phyloP scores from a whole-genome alignment of 2,797 vertebrate genomes.

The Lagorchestes hirsutus region DNA sequence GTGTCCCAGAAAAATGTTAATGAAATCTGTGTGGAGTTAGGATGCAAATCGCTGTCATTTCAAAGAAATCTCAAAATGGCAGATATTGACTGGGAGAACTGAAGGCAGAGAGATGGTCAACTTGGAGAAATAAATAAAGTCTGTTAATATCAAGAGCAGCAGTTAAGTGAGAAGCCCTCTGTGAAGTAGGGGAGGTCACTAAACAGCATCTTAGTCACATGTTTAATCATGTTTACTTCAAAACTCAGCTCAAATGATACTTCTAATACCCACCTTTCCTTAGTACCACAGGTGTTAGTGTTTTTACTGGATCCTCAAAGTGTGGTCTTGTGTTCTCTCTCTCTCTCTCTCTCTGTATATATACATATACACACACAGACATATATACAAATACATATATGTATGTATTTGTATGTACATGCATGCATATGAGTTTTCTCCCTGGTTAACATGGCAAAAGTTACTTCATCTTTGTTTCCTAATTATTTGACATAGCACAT shows the following conservation, averaged over 20 bases:
- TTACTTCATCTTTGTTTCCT: background rate
- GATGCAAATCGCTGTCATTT: background rate
- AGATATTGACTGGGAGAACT: constrained; percentile 45
- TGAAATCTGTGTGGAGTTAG: background rate
- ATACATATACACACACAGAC: no score
- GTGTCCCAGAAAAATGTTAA: background rate
- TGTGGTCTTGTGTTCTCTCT: background rate
- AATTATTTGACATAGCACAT: background rate
- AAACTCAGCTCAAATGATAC: background rate
- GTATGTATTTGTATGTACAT: no score
- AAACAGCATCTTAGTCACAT: background rate
- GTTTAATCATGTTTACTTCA: background rate
- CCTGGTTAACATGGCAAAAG: background rate
- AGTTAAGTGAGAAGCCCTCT: background rate
- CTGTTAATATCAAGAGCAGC: background rate
- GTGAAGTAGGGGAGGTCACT: background rate
- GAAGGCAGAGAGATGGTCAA: background rate
- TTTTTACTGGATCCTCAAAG: background rate
- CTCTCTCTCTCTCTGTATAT: no score
- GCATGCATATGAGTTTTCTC: no score
- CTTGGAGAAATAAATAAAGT: constrained; percentile 11
- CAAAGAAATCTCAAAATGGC: constrained; percentile 51
- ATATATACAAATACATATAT: no score
- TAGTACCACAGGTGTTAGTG: no score
- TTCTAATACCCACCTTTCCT: background rate